Conservation (phyloP, 2,797 vertebrate genomes). For the Champsocephalus esox region DNA sequence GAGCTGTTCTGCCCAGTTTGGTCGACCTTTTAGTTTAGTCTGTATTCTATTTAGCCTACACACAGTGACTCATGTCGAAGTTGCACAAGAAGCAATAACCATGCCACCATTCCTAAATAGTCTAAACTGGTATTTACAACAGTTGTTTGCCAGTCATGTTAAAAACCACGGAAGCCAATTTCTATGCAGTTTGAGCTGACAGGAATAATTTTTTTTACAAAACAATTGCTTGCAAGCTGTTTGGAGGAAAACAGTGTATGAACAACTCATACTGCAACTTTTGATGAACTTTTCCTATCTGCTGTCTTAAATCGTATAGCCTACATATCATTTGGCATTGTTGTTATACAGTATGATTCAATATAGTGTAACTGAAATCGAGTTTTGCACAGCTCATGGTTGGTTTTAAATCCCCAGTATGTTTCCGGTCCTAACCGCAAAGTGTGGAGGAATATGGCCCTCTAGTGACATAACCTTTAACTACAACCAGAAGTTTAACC, state of each 20-base stretch:
- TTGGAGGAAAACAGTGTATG: background rate
- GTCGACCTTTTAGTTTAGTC: background rate
- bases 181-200: background rate
- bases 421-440: slow-evolving; percentile 52
- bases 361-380: background rate
- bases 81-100: slow-evolving; percentile 24
- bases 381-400: background rate
- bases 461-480: slow-evolving; percentile 61
- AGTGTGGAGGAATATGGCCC: slow-evolving; percentile 57
- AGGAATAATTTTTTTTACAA: background rate
- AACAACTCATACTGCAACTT: background rate
- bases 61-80: slow-evolving; percentile 41
- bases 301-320: background rate
- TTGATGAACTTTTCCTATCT: background rate
- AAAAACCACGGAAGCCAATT: background rate
- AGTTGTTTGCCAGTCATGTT: background rate
- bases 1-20: background rate
- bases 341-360: background rate
- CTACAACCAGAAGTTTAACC: slow-evolving; percentile 28
- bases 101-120: background rate
- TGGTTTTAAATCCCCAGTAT: background rate
- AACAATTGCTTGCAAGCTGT: background rate
- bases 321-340: background rate
- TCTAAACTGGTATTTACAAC: background rate
- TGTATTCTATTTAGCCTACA: slow-evolving; percentile 32